Conservation (phyloP, 2,888 invertebrate species). For the Catocala fraxini region DNA sequence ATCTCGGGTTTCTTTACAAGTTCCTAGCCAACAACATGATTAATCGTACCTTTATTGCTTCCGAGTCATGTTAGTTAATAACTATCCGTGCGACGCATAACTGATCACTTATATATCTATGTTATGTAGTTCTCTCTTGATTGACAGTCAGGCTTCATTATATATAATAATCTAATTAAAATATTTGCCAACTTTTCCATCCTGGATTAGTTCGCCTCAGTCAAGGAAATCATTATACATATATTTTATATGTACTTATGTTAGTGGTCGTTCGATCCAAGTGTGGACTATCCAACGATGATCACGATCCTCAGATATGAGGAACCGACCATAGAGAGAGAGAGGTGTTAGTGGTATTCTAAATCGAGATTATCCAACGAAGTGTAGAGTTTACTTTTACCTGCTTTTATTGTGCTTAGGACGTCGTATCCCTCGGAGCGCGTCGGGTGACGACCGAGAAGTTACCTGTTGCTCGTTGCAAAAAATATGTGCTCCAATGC, state of each 20-base stretch:
- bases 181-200: conserved; percentile 32
- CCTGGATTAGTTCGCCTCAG: conserved; percentile 14
- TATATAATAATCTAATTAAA: conserved; percentile 37
- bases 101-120: conserved; percentile 8
- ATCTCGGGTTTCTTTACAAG: conserved; percentile 41
- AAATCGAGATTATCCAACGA: conserved; percentile 6
- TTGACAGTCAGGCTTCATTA: conserved; percentile 30
- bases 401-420: conserved; percentile 48
- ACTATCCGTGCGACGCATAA: conserved; percentile 16
- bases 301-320: no score
- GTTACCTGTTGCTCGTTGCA: conserved; percentile 58
- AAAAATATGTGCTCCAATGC: conserved; percentile 53
- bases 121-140: conserved; percentile 8
- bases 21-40: conserved; percentile 28
- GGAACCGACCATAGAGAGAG: no score
- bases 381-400: conserved; percentile 38
- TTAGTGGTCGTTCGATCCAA: no score
- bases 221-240: not conserved
- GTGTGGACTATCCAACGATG: no score
- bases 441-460: conserved; percentile 42
- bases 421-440: conserved; percentile 38
- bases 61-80: conserved; percentile 33
- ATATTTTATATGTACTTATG: not conserved
- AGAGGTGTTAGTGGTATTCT: no score
- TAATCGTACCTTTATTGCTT: conserved; percentile 38